A percentile compares a stretch with the other conserved stretches of the same genome.
Evolutionary conservation across 2,797 vertebrate genomes (phyloP).

Genomic region (Eulemur mongoz): DNA sequence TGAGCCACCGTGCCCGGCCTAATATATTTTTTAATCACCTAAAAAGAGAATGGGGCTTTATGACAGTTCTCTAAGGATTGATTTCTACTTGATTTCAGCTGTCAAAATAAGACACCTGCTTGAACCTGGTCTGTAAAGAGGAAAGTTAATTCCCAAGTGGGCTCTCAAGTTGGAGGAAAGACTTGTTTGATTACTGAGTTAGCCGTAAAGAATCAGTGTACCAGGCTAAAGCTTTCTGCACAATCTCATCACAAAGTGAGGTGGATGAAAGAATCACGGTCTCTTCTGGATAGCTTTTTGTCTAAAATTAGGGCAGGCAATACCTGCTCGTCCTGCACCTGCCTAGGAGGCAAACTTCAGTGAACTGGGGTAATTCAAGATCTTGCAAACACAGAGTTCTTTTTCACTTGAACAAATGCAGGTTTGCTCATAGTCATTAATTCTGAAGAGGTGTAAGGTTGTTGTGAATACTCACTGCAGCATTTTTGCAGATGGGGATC

Average conservation of each 20-base stretch:
- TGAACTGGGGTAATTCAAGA: background rate
- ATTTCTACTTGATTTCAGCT: slow-evolving; percentile 13
- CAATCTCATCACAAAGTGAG: slow-evolving; percentile 24
- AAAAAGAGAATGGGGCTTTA: slow-evolving; percentile 11
- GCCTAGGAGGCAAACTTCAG: background rate
- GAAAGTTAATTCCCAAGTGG: slow-evolving; percentile 30
- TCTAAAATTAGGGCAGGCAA: slow-evolving; percentile 33
- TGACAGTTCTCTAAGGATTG: slow-evolving; percentile 11
- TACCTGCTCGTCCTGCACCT: background rate
- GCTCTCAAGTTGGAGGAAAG: slow-evolving; percentile 1
- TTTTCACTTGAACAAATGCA: background rate
- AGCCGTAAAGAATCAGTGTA: background rate
- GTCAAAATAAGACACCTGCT: background rate
- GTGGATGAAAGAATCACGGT: background rate
- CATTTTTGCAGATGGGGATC: background rate
- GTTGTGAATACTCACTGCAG: background rate
- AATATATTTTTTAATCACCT: background rate
- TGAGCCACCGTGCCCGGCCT: too few species aligned
- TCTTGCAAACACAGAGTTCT: background rate
- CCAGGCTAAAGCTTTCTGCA: slow-evolving; percentile 34
- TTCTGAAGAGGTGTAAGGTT: background rate
- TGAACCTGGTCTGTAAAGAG: background rate
- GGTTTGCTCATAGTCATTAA: background rate
- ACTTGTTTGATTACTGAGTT: background rate
- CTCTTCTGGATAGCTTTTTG: slow-evolving; percentile 10